phyloP scores from a whole-genome alignment of 2,797 vertebrate species.

The Meda fulgida region DNA sequence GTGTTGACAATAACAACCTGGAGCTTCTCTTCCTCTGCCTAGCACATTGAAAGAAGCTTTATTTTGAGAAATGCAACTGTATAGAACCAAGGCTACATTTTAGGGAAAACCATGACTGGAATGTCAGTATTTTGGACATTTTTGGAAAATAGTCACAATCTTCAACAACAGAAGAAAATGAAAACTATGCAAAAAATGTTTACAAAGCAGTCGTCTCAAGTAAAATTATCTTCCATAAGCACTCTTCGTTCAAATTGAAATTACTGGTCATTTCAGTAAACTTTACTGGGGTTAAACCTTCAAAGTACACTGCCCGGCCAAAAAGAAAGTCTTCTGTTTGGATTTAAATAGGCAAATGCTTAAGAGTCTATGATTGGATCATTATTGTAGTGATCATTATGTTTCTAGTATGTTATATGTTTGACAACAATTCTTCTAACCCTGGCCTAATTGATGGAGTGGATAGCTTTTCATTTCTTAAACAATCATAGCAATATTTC shows the following conservation, averaged over 20 bases:
- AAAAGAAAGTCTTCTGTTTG: too few species aligned
- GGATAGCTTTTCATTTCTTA: too few species aligned
- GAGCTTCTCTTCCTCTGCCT: conserved; percentile 10
- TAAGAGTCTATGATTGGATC: too few species aligned
- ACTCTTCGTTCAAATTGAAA: not conserved
- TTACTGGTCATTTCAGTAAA: not conserved
- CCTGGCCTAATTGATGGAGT: too few species aligned
- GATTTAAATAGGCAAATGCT: not conserved
- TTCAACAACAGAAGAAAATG: not conserved
- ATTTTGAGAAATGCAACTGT: not conserved
- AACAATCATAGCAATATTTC: too few species aligned
- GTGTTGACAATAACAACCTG: conserved; percentile 35
- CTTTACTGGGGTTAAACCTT: not conserved
- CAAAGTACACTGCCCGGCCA: not conserved
- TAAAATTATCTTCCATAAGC: not conserved
- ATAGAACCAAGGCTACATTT: not conserved
- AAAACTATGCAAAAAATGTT: not conserved
- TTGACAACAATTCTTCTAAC: too few species aligned
- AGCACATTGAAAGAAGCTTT: not conserved
- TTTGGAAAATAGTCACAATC: not conserved
- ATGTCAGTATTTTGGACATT: not conserved
- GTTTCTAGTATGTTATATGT: too few species aligned
- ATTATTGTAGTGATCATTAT: too few species aligned
- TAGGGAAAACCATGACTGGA: not conserved
- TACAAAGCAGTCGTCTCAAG: not conserved